These are phyloP conservation scores for Oreochromis niloticus DNA, from an alignment of 2,113 vertebrate genomes.

Conservation along the genomic window DNA sequence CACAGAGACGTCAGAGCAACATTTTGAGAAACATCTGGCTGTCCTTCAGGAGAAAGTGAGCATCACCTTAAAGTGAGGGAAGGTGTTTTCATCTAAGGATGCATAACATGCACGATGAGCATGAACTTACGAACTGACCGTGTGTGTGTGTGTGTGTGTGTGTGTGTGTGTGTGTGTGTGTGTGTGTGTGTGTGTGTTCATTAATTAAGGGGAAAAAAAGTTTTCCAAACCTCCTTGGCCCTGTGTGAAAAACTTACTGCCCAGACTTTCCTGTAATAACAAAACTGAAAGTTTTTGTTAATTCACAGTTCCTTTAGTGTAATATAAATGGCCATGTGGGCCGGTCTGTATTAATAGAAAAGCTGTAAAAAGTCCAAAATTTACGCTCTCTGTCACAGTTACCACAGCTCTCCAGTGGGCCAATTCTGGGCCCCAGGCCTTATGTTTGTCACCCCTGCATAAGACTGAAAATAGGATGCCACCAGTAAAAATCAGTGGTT, in stretches of 20 bases:
- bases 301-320: neutral
- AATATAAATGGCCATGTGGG: neutral
- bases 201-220: neutral
- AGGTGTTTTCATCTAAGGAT: neutral
- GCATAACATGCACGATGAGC: neutral
- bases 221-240: neutral
- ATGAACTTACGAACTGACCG: rapidly evolving
- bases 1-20: neutral
- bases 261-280: neutral
- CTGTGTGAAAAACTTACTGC: neutral
- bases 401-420: neutral
- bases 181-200: neutral
- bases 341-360: neutral
- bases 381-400: neutral
- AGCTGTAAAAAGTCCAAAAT: neutral
- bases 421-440: neutral
- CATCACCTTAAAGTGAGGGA: neutral
- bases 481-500: neutral
- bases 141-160: neutral
- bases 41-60: neutral
- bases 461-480: neutral
- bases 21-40: conserved; percentile 25
- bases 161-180: neutral
- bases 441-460: neutral
- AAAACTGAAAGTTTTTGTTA: neutral